A percentile compares a stretch with the other conserved stretches of the same genome.
Evolutionary conservation across 2,888 invertebrate genomes (phyloP).

Genomic region (Acanthococcus lagerstroemiae): DNA sequence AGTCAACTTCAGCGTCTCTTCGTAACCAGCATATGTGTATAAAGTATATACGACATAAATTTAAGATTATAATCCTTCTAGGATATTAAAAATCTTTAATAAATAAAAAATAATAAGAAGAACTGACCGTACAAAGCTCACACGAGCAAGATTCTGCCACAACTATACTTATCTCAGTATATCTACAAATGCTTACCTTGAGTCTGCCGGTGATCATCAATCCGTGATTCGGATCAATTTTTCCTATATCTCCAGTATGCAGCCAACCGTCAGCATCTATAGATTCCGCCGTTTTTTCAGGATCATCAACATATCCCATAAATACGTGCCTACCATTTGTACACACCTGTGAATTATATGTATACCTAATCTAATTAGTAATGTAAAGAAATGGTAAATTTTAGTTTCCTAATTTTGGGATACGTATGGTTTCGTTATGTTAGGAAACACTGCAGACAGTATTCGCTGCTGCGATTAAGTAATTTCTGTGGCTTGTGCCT

Average conservation of each 20-base stretch:
- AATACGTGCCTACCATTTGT: slow-evolving; percentile 78
- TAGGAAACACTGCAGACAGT: too few species aligned
- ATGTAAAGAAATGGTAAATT: background rate
- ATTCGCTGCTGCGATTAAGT: too few species aligned
- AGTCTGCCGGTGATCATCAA: slow-evolving; percentile 61
- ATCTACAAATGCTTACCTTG: slow-evolving; percentile 40
- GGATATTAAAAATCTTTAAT: too few species aligned
- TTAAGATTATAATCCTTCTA: too few species aligned
- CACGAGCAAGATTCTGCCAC: too few species aligned
- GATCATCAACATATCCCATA: slow-evolving; percentile 77
- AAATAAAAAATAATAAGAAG: background rate
- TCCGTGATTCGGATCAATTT: slow-evolving; percentile 61
- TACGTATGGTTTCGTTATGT: too few species aligned
- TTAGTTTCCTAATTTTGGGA: background rate
- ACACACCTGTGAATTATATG: slow-evolving; percentile 33
- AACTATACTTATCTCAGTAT: too few species aligned
- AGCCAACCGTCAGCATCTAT: slow-evolving; percentile 76
- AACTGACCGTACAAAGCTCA: background rate
- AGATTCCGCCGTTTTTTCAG: slow-evolving; percentile 63
- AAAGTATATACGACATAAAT: too few species aligned
- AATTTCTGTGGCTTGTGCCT: too few species aligned
- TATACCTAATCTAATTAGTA: background rate
- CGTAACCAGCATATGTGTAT: too few species aligned
- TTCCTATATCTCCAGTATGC: slow-evolving; percentile 78
- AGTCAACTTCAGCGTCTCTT: too few species aligned